Evolutionary conservation across 2,113 vertebrate genomes (phyloP), one percentile per base, ranked within the genome.

Genomic region (Dryoscopus gambensis): DNA sequence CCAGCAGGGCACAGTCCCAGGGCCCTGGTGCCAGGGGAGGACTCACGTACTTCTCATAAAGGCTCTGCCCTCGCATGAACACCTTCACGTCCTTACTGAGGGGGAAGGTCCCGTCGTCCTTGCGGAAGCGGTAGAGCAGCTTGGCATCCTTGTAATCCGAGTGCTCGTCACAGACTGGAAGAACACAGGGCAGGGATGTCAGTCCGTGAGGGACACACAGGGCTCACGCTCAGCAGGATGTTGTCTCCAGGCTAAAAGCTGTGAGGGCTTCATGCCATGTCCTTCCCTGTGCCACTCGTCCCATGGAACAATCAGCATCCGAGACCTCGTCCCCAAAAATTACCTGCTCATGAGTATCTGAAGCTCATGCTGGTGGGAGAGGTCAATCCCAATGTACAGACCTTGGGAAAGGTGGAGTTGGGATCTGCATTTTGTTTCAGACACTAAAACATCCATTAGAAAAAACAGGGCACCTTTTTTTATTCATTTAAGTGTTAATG

Each of bases 51-150:
- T 98, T 98, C 96, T 99, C 99, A 53, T 98, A 99, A 15, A 99
- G 90, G 18, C 95, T 97, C 95, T 99, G 98, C 56, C 98, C 99
- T 63, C 98, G 73, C 95, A 98, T 78, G 95, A 99, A 98, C 84
- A 99, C 97, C 91, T 98, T 99, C 89, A 99, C 98, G 10, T 99
- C 98, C 64, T 97, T 98, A 14, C 97, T 98, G 81, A 98, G 98
- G 2, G 98, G 98, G 96, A 99, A 98, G 37, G 99, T 99, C 31
- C 98, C 98, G 1, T 99, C 98, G 4, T 99, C 99, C 94, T 98
- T 98, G 57, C 98, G 98, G 95, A 99, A 99, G 76, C 99, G 98
- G 76, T 99, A 99, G 28, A 99, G 97, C 70, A 99, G 97, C 91
- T 99, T 98, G 90, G 98, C 98, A 10, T 99, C 99, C 96, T 99